Evolutionary conservation across 2,113 vertebrate species (phyloP).

Genomic region (Planiliza haematocheilus): DNA sequence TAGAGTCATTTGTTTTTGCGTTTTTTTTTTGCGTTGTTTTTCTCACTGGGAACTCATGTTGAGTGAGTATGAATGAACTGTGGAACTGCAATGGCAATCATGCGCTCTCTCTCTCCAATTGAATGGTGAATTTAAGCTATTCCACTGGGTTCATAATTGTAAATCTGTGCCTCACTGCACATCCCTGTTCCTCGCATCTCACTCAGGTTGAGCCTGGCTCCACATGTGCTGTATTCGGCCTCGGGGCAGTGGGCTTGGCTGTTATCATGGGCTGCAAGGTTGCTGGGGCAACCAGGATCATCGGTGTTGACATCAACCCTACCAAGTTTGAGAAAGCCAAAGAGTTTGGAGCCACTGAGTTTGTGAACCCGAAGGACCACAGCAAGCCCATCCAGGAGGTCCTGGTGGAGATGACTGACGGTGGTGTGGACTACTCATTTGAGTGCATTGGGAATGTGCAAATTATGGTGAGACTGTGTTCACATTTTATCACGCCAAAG

Average conservation of each 20-base stretch:
- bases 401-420: constrained; percentile 87
- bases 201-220: constrained; percentile 91
- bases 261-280: constrained; percentile 90
- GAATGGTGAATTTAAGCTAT: no score
- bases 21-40: no score
- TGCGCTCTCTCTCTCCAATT: no score
- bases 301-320: constrained; percentile 88
- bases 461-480: constrained; percentile 85
- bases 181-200: not conserved
- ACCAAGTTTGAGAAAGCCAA: constrained; percentile 89
- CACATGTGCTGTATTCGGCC: constrained; percentile 90
- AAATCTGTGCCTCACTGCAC: no score
- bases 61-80: no score
- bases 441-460: constrained; percentile 89
- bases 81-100: no score
- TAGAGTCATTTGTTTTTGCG: no score
- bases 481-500: not conserved
- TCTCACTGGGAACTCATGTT: no score
- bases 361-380: constrained; percentile 89
- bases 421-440: constrained; percentile 93
- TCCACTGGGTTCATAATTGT: no score
- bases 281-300: constrained; percentile 91
- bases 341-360: constrained; percentile 90
- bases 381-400: constrained; percentile 89
- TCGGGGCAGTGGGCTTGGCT: constrained; percentile 91